Base-by-base conservation (phyloP, 2,888 invertebrate species). In the Antheraea yamamai region DNA sequence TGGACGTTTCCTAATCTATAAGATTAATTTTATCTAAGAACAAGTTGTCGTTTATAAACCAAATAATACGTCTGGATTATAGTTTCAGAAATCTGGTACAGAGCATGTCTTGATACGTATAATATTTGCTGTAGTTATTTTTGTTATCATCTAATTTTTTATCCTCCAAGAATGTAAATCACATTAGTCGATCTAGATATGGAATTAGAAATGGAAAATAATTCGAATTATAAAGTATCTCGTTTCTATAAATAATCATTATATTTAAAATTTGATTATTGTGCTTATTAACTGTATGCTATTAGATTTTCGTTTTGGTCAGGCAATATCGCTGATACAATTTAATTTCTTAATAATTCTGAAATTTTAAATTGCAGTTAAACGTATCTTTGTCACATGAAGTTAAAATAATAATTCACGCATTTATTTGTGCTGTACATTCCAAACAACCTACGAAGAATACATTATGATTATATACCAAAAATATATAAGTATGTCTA, bases 1-100 rank as follows among this genome's bases (percentile, higher is more conserved):
- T 68, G 68, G 68, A 39, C 35, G 35, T 35, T 39, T 35, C 39
- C 30, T 68, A 68, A 68, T 68, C 68, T 68, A 68, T n/a, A 68
- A 68, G 68, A 68, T 68, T 68, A 68, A 68, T 39, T 68, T 68
- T 68, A 68, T 68, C 68, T 68, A 20, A 68, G 16, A 68, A 68
- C 47, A 68, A 68, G 58, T 39, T 68, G 68, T 68, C 20, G 68
- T 39, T 68, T 35, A 35, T 68, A 68, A 35, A 68, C 35, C 68
- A 39, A 68, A 68, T 68, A 68, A 68, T 68, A 68, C 30, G 39
- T 35, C 18, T 68, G 68, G 68, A 68, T 68, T 68, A 68, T 35
- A 68, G 30, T 68, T 35, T 35, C 35, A 68, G 64, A 68, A 68
- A 68, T 68, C 68, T 68, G 68, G 68, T 8, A 68, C 18, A 35